phyloP scores from a whole-genome alignment of 1,140 invertebrate genomes.

The Potamilus streckersoni region DNA sequence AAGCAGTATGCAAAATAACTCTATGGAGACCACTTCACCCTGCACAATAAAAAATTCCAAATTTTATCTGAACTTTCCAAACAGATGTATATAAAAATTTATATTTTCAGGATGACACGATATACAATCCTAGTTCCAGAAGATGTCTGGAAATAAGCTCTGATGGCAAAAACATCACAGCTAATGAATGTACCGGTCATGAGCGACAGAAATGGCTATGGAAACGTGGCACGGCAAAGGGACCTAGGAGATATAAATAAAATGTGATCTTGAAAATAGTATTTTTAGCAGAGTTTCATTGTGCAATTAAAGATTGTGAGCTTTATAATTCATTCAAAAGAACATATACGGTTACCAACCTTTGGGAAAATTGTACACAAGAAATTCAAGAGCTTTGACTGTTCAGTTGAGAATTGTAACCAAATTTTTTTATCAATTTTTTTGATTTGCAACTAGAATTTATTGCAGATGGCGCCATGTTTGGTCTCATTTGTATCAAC shows the following conservation, averaged over 20 bases:
- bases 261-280: not conserved
- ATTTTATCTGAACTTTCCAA: not conserved
- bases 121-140: slow-evolving; percentile 14
- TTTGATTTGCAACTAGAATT: too few species aligned
- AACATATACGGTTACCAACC: too few species aligned
- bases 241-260: slow-evolving; percentile 7
- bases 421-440: too few species aligned
- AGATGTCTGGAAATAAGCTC: slow-evolving; percentile 27
- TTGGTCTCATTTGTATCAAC: too few species aligned
- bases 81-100: not conserved
- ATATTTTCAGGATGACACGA: slow-evolving; percentile 21
- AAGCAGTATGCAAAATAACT: not conserved
- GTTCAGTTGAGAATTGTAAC: too few species aligned
- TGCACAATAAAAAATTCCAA: not conserved
- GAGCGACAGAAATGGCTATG: slow-evolving; percentile 22
- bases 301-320: too few species aligned
- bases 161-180: slow-evolving; percentile 10
- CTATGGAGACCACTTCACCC: not conserved
- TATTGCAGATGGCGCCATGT: too few species aligned
- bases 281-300: too few species aligned
- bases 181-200: slow-evolving; percentile 12
- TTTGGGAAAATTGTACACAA: too few species aligned
- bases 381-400: too few species aligned
- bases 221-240: slow-evolving; percentile 16
- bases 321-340: too few species aligned